Evolutionary conservation across 2,797 vertebrate species (phyloP).

Genomic region (Avahi laniger): DNA sequence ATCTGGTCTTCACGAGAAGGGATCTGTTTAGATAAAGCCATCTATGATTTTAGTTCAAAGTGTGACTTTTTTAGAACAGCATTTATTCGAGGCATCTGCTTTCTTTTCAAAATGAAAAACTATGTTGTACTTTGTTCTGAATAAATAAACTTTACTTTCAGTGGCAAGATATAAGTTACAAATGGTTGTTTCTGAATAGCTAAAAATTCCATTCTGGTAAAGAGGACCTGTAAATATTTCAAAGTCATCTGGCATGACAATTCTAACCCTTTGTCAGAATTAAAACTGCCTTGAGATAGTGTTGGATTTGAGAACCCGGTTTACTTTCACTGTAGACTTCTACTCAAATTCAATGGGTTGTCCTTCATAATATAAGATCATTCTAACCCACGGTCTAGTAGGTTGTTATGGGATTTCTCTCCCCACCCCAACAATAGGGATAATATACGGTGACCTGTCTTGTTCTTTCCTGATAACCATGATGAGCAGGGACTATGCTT

Average conservation of each 20-base stretch:
- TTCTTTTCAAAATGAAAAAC: not conserved
- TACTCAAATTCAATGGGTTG: not conserved
- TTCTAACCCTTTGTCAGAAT: not conserved
- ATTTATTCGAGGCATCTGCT: not conserved
- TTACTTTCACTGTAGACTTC: not conserved
- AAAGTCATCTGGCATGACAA: not conserved
- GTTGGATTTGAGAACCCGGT: not conserved
- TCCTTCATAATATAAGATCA: not conserved
- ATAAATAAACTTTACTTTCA: constrained; percentile 15
- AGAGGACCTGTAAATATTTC: not conserved
- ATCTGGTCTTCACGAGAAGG: not conserved
- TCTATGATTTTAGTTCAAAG: not conserved
- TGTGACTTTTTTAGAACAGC: not conserved
- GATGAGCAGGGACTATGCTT: not conserved
- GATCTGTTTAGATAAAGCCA: constrained; percentile 4
- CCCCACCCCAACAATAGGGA: no score
- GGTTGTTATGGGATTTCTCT: not conserved
- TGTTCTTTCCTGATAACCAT: not conserved
- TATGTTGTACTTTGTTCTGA: not conserved
- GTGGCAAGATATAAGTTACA: not conserved
- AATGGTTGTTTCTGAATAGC: not conserved
- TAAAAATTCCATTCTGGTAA: not conserved
- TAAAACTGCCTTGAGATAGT: not conserved
- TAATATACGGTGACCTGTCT: not conserved
- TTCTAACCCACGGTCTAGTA: not conserved